A percentile compares a stretch with the other conserved stretches of the same genome.
Evolutionary conservation across 2,113 vertebrate genomes (phyloP).

Genomic region (Mobula hypostoma): DNA sequence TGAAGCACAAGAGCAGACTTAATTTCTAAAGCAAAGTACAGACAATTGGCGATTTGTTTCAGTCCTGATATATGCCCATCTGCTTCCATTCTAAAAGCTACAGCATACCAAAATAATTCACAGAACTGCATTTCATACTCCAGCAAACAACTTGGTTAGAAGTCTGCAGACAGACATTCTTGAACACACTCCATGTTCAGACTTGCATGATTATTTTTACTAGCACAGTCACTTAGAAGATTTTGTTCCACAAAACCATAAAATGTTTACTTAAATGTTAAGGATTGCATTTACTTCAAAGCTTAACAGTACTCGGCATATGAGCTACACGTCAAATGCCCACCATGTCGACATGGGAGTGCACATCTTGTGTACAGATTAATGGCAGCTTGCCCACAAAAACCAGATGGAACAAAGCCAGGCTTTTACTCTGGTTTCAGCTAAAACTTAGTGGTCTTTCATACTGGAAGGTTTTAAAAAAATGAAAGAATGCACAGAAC

Average conservation of each 20-base stretch:
- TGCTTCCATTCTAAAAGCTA: constrained; percentile 8
- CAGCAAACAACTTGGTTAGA: not conserved
- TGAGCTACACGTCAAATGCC: not conserved
- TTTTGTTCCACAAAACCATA: not conserved
- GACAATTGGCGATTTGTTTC: not conserved
- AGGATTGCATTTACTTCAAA: not conserved
- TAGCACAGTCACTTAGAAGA: not conserved
- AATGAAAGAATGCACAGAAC: constrained; percentile 44
- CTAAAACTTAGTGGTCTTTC: constrained; percentile 42
- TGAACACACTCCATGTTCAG: not conserved
- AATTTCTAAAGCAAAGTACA: not conserved
- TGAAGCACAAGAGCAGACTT: not conserved
- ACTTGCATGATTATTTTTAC: not conserved
- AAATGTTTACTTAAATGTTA: not conserved
- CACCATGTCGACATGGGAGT: not conserved
- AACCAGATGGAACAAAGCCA: constrained; percentile 44
- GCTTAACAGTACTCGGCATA: not conserved
- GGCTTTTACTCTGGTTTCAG: constrained; percentile 47
- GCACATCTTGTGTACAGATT: constrained; percentile 14
- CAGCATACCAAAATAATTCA: constrained; percentile 4
- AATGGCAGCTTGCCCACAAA: not conserved
- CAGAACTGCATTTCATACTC: not conserved
- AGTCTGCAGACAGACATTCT: not conserved
- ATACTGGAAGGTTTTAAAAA: constrained; percentile 43
- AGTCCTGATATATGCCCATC: not conserved